These are phyloP conservation scores for Merops nubicus DNA, from an alignment of 2,113 vertebrate genomes.

Conservation along the genomic window DNA sequence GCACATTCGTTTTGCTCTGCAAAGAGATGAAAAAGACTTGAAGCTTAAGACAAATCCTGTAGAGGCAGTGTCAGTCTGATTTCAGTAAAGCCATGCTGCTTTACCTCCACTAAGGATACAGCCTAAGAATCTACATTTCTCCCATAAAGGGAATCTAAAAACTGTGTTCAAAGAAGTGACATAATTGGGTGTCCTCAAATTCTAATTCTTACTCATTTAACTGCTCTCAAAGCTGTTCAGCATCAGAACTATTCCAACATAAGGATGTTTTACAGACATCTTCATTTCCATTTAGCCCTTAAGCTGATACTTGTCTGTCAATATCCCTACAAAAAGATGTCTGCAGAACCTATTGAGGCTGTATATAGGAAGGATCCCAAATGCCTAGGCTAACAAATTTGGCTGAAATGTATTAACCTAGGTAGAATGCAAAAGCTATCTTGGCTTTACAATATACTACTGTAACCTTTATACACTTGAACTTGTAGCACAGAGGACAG, in stretches of 20 bases:
- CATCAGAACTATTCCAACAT: background rate
- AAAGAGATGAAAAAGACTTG: background rate
- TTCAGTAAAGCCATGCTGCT: background rate
- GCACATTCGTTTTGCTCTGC: background rate
- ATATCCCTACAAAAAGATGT: background rate
- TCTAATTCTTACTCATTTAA: background rate
- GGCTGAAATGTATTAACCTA: background rate
- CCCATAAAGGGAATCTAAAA: background rate
- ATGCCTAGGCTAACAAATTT: background rate
- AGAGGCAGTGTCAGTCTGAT: background rate
- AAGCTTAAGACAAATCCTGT: background rate
- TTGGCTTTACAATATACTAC: background rate
- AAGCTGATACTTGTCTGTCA: background rate
- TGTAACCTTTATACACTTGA: background rate
- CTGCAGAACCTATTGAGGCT: background rate
- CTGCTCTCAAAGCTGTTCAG: background rate
- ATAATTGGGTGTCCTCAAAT: background rate
- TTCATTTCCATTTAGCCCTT: background rate
- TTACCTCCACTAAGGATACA: background rate
- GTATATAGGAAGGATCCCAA: background rate
- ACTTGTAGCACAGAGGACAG: background rate
- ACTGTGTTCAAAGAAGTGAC: background rate
- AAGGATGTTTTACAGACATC: background rate
- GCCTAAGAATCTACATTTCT: background rate
- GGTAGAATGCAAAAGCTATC: background rate